A percentile compares a stretch with the other conserved stretches of the same genome.
phyloP scores from a whole-genome alignment of 92 coral and sea anemone genomes.

The Galaxea fascicularis region DNA sequence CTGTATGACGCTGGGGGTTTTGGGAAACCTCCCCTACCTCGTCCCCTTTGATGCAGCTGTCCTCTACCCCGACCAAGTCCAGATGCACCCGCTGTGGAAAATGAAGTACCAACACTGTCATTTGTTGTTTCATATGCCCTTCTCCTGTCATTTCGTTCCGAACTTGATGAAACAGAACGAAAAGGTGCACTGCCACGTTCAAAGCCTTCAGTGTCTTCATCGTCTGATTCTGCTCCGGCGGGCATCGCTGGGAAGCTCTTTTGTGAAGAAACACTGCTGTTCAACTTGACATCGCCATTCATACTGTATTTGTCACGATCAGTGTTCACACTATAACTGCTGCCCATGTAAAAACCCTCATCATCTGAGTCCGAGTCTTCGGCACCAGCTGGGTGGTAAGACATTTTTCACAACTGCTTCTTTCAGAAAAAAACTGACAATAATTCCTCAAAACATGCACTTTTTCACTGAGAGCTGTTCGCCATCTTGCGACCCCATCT shows the following conservation, averaged over 20 bases:
- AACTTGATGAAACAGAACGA: not conserved
- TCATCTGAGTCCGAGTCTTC: conserved; percentile 91
- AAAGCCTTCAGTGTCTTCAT: conserved; percentile 71
- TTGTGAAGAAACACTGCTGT: not conserved
- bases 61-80: conserved; percentile 65
- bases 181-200: conserved; percentile 25
- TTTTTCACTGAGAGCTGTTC: not conserved
- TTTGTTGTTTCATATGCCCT: not conserved
- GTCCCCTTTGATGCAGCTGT: conserved; percentile 27
- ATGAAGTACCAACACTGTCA: not conserved
- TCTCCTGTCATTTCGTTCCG: not conserved
- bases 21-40: conserved; percentile 73
- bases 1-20: conserved; percentile 6
- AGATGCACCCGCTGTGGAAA: not conserved
- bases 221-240: conserved; percentile 41
- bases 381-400: conserved; percentile 88
- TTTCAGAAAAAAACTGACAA: not conserved
- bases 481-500: conserved; percentile 54
- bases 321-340: conserved; percentile 20
- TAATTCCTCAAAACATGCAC: not conserved
- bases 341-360: conserved; percentile 75
- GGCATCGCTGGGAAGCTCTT: conserved; percentile 16
- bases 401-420: conserved; percentile 50
- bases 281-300: conserved; percentile 17
- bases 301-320: not conserved